These are phyloP conservation scores for Fulmarus glacialis DNA, from an alignment of 2,113 vertebrate species.

Conservation along the genomic window DNA sequence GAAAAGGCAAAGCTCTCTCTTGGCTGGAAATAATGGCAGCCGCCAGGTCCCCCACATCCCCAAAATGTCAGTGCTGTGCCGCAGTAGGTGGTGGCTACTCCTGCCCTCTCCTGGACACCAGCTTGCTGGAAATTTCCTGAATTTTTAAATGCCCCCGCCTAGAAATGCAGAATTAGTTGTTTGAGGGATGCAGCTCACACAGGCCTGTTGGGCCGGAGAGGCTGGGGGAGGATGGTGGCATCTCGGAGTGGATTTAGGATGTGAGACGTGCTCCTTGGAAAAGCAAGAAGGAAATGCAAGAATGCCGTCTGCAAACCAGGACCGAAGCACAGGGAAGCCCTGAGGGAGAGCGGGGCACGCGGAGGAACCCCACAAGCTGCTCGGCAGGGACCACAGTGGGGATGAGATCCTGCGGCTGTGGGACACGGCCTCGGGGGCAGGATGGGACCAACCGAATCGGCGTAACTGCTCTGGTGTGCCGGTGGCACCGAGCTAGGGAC, in stretches of 20 bases:
- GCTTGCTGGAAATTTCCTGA: neutral
- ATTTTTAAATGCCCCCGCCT: neutral
- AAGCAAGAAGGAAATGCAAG: neutral
- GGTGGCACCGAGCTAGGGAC: neutral
- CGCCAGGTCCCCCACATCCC: accelerated
- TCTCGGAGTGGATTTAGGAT: neutral
- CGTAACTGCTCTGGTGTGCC: neutral
- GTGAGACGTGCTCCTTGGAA: accelerated
- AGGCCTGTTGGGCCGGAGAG: neutral
- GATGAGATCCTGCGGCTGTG: neutral
- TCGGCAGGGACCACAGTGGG: neutral
- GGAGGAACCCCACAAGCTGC: neutral
- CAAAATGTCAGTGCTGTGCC: neutral
- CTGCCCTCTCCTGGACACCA: slow-evolving; percentile 11
- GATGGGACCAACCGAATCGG: no score
- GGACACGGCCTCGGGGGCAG: no score
- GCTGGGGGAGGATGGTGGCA: neutral
- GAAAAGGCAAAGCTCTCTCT: neutral
- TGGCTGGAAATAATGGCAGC: neutral
- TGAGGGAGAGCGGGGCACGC: accelerated
- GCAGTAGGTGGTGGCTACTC: accelerated
- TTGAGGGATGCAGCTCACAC: neutral
- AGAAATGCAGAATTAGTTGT: neutral
- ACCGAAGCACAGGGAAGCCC: neutral
- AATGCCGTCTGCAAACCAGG: neutral